phyloP scores from a whole-genome alignment of 2,888 invertebrate genomes.

The Pollenia labialis region DNA sequence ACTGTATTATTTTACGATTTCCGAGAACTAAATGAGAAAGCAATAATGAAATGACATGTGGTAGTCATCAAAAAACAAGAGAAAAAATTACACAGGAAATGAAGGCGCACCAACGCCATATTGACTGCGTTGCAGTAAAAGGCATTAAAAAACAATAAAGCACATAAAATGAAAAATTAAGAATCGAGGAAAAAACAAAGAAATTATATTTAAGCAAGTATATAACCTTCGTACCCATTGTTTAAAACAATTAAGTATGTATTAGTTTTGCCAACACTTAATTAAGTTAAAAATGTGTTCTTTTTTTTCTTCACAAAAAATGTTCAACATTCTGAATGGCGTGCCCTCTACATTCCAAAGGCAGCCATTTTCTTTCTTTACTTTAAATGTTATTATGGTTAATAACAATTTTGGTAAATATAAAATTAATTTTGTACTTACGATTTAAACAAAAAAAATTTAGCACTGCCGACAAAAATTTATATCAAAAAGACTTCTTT shows the following conservation, averaged over 20 bases:
- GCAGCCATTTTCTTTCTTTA: conserved; percentile 57
- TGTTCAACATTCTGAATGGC: conserved; percentile 6
- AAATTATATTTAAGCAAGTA: background rate
- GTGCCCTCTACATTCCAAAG: background rate
- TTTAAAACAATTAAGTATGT: no score
- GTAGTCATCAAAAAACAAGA: conserved; percentile 17
- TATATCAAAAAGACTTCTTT: conserved; percentile 55
- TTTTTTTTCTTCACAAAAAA: background rate
- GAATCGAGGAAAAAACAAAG: background rate
- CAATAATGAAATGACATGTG: conserved; percentile 58
- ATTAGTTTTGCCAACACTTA: background rate
- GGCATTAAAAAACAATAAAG: conserved; percentile 8
- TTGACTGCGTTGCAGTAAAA: conserved; percentile 64
- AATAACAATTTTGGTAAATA: no score
- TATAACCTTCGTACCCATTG: no score
- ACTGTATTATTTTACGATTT: conserved; percentile 79
- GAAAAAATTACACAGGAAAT: conserved; percentile 64
- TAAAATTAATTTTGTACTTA: conserved; percentile 78
- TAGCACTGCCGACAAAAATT: conserved; percentile 81
- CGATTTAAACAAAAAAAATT: conserved; percentile 84
- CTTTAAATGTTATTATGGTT: no score
- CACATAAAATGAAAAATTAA: background rate
- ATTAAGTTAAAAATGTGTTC: background rate
- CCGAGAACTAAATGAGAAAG: conserved; percentile 78
- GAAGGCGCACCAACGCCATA: conserved; percentile 69